Evolutionary conservation across 2,888 invertebrate genomes (phyloP), one percentile per base, ranked within the genome.

Genomic region (Diadromus collaris): DNA sequence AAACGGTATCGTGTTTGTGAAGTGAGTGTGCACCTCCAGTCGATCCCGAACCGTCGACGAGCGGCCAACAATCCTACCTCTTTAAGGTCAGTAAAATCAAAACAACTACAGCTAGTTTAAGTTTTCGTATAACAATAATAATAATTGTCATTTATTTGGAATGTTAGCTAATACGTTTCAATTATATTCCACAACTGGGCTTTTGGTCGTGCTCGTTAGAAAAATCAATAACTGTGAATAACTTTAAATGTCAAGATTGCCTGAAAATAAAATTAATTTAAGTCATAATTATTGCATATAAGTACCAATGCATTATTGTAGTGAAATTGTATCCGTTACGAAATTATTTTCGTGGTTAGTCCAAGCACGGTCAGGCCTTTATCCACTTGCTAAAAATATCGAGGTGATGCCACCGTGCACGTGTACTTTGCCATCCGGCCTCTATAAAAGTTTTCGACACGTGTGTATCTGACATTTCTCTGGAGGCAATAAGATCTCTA

Each of bases 1-100:
- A 74, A 82, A 83, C 69, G 67, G 82, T 64, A 68, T 65, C 80
- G 68, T 70, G 69, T 75, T 79, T 70, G 71, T 61, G 63, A 54
- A 60, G 71, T 67, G 73, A 76, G 61, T 56, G 76, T 75, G 76
- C 79, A 76, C 75, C 80, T 85, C 83, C 89, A 89, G 89, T 89
- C 84, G 83, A 84, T 84, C 85, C 82, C 84, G 84, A 82, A 76
- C 87, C 81, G 78, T 82, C 87, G 78, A 64, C 78, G 78, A 61
- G 70, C 73, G 70, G 73, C 80, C 73, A 71, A 68, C 75, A 60
- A 60, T 68, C 38, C 68, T 13, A 81, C 75, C 74, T 72, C 64
- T 65, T 69, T 78, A 78, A 86, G 86, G 86, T 87, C 80, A 88
- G 86, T 87, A 58, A 51, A 51, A 51, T 51, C 21, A 51, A 51